Evolutionary conservation across 2,888 invertebrate genomes (phyloP).

Genomic region (Cetonia aurata): DNA sequence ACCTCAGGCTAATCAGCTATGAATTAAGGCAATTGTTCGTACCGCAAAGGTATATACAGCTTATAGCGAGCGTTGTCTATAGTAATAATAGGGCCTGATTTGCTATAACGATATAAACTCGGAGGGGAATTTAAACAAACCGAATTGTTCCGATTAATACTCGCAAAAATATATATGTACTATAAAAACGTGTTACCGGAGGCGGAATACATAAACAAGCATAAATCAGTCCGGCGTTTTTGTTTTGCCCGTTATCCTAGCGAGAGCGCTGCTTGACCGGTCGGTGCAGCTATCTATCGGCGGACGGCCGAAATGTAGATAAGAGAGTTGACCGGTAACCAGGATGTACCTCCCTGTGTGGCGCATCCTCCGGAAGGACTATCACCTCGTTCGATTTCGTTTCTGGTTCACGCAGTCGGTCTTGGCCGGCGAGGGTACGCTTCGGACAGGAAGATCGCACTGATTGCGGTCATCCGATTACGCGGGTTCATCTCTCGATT

Average conservation of each 20-base stretch:
- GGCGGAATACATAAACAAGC: conserved; percentile 1
- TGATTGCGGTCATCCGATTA: conserved; percentile 41
- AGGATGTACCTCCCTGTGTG: conserved; percentile 57
- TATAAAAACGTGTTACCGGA: no score
- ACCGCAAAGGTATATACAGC: conserved; percentile 2
- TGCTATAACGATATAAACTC: not conserved
- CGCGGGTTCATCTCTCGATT: conserved; percentile 47
- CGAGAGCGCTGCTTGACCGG: conserved; percentile 46
- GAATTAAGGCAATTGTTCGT: conserved; percentile 24
- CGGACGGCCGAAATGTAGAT: conserved; percentile 57
- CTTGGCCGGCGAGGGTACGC: conserved; percentile 1
- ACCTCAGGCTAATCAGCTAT: conserved; percentile 36
- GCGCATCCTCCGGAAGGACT: conserved; percentile 56
- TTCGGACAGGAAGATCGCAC: conserved; percentile 11
- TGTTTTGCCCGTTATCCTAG: no score
- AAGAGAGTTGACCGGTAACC: conserved; percentile 57
- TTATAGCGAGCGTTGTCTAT: not conserved
- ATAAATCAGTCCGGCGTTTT: not conserved
- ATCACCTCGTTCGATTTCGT: conserved; percentile 29
- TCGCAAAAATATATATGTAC: no score
- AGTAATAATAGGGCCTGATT: conserved; percentile 8
- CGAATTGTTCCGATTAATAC: no score
- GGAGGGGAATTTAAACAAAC: no score
- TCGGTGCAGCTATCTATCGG: conserved; percentile 58
- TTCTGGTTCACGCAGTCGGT: not conserved